Percentiles rank a stretch among this genome's conserved stretches.
Conservation (phyloP, 2,888 invertebrate species). For the Philereme transversata region DNA sequence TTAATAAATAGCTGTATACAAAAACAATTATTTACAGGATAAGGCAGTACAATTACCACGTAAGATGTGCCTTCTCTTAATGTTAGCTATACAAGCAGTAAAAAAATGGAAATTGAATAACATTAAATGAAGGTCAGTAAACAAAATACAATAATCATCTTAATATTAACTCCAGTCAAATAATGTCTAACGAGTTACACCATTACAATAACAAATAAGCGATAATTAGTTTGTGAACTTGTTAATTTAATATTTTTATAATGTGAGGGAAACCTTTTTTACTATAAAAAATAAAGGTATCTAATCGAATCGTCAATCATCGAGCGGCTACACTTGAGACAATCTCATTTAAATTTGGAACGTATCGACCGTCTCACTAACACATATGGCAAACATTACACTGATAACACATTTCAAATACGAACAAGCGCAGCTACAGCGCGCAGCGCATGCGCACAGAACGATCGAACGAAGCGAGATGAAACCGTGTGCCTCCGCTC, state of each 20-base stretch:
- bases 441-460: conserved; percentile 45
- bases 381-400: conserved; percentile 78
- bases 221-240: conserved; percentile 82
- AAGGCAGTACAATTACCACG: conserved; percentile 82
- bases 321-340: conserved; percentile 60
- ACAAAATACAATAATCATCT: conserved; percentile 61
- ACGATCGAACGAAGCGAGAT: conserved; percentile 38
- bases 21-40: conserved; percentile 84
- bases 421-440: conserved; percentile 48
- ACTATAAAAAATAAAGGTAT: conserved; percentile 49
- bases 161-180: conserved; percentile 76
- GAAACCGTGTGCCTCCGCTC: conserved; percentile 9
- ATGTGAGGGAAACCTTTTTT: conserved; percentile 52
- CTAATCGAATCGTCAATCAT: conserved; percentile 52
- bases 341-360: conserved; percentile 61
- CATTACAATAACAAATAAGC: conserved; percentile 74
- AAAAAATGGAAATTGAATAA: conserved; percentile 75
- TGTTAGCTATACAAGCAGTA: conserved; percentile 82
- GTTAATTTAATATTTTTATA: conserved; percentile 68
- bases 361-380: conserved; percentile 78
- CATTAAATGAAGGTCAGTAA: conserved; percentile 69
- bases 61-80: conserved; percentile 78
- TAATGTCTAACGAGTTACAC: conserved; percentile 79
- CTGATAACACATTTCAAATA: conserved; percentile 45
- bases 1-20: conserved; percentile 85